Conservation (phyloP, 2,888 invertebrate species). For the Agonopterix alstromeriana region DNA sequence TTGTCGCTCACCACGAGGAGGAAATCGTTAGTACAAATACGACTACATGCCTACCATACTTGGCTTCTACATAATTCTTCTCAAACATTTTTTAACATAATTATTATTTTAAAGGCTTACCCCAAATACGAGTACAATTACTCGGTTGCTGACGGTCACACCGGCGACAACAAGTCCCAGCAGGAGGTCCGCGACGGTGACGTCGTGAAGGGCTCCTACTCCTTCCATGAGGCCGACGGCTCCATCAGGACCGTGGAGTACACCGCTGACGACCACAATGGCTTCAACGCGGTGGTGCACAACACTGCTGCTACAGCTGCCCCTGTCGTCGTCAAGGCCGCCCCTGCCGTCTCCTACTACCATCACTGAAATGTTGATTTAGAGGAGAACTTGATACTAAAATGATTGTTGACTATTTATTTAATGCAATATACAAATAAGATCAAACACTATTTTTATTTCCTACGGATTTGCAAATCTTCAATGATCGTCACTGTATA, state of each 20-base stretch:
- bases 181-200: slow-evolving; percentile 73
- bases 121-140: slow-evolving; percentile 72
- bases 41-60: too few relatives aligned
- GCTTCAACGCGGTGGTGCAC: slow-evolving; percentile 61
- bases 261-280: slow-evolving; percentile 71
- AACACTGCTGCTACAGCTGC: slow-evolving; percentile 43
- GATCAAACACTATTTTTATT: too few relatives aligned
- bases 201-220: slow-evolving; percentile 73
- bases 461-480: too few relatives aligned
- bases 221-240: slow-evolving; percentile 73
- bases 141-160: slow-evolving; percentile 74
- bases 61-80: too few relatives aligned
- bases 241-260: slow-evolving; percentile 74
- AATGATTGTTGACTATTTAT: slow-evolving; percentile 11
- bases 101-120: slow-evolving; percentile 37
- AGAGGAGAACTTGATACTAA: background rate
- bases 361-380: slow-evolving; percentile 3
- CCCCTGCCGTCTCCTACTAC: slow-evolving; percentile 24
- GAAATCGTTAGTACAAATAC: slow-evolving; percentile 14
- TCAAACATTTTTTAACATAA: too few relatives aligned
- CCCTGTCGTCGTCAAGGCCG: slow-evolving; percentile 25
- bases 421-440: background rate
- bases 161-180: slow-evolving; percentile 76
- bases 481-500: too few relatives aligned
- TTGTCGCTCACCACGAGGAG: slow-evolving; percentile 25